A percentile compares a stretch with the other conserved stretches of the same genome.
These are phyloP conservation scores for Champsocephalus gunnari DNA, from an alignment of 2,797 vertebrate species.

Conservation along the genomic window DNA sequence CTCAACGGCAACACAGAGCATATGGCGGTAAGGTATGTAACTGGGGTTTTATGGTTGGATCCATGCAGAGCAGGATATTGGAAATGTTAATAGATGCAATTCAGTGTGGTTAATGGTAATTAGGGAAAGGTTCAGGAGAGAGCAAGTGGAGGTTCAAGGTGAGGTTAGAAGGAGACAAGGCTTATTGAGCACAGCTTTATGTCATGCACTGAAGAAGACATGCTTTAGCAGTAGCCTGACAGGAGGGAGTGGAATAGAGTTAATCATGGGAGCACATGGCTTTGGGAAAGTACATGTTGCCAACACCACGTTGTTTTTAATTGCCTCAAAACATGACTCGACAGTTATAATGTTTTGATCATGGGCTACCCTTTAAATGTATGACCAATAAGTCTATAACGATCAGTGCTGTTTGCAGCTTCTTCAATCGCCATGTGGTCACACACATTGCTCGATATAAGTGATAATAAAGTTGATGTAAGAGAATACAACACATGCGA, in stretches of 20 bases:
- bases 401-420: neutral
- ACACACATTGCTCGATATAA: neutral
- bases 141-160: constrained; percentile 25
- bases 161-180: constrained; percentile 24
- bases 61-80: constrained; percentile 22
- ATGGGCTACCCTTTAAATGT: neutral
- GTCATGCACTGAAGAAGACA: neutral
- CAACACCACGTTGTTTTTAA: constrained; percentile 14
- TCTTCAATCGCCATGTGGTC: neutral
- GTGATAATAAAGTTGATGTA: neutral
- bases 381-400: neutral
- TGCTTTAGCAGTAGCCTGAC: neutral
- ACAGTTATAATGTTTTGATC: neutral
- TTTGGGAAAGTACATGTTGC: constrained; percentile 1
- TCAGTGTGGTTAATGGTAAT: neutral
- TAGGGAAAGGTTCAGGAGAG: neutral
- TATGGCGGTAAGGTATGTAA: neutral
- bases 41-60: neutral
- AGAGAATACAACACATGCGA: neutral
- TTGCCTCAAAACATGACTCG: neutral
- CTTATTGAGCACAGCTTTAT: constrained; percentile 5
- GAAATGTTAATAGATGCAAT: constrained; percentile 1
- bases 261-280: neutral
- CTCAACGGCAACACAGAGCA: constrained; percentile 17
- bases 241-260: neutral